Evolutionary conservation across 1,140 invertebrate species (phyloP).

Genomic region (Hylaeus anthracinus): DNA sequence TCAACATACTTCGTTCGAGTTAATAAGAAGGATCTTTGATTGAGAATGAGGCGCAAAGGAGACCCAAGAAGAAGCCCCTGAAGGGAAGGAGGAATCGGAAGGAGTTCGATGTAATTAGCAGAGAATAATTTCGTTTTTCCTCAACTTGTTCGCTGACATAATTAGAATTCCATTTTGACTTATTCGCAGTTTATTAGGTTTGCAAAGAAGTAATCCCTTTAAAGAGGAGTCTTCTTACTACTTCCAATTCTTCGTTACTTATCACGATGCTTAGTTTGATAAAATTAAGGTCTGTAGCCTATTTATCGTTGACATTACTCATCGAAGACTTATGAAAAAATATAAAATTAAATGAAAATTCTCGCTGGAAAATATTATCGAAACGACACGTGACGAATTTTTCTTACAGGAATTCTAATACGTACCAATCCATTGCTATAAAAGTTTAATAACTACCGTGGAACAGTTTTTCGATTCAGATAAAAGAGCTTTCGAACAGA

Average conservation of each 20-base stretch:
- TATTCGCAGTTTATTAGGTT: constrained; percentile 20
- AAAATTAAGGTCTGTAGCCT: background rate
- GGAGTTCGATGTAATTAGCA: constrained; percentile 19
- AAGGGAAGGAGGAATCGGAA: background rate
- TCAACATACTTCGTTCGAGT: background rate
- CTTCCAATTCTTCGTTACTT: constrained; percentile 1
- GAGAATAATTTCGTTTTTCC: constrained; percentile 31
- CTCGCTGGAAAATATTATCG: too few relatives aligned
- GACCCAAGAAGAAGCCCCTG: too few relatives aligned
- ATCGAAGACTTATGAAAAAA: background rate
- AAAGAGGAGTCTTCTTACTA: background rate
- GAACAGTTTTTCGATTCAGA: background rate
- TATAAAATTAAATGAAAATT: too few relatives aligned
- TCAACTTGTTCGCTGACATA: background rate
- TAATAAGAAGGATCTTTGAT: constrained; percentile 10
- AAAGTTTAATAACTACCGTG: too few relatives aligned
- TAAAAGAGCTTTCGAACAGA: background rate
- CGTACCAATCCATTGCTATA: too few relatives aligned
- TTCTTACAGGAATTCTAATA: too few relatives aligned
- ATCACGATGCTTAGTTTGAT: too few relatives aligned
- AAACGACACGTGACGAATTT: too few relatives aligned
- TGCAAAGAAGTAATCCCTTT: constrained; percentile 2
- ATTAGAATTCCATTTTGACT: constrained; percentile 41
- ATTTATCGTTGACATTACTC: too few relatives aligned
- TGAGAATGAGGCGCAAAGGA: background rate